Evolutionary conservation across 1,140 invertebrate genomes (phyloP), one percentile per base, ranked within the genome.

Genomic region (Anadara kagoshimensis): DNA sequence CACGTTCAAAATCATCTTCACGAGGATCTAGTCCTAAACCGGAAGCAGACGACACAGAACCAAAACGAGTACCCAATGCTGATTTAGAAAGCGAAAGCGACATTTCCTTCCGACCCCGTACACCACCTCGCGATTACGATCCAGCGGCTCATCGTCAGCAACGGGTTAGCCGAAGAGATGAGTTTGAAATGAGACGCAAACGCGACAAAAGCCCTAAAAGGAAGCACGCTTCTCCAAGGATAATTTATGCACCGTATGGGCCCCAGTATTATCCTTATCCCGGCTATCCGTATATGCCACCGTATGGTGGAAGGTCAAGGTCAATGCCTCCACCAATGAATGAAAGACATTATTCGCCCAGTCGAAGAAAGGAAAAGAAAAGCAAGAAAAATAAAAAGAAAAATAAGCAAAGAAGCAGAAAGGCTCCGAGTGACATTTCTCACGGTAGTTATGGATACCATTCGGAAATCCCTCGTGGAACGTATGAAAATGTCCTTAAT

Each of bases 81-180:
- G 70, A 70, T 54, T 69, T 65, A 7, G 73, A 78, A 44, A 70
- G 69, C 18, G 79, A 72, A 14, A 78, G 70, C 36, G 82, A 83
- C 18, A 61, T 56, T 24, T 83, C 81, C 24, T 79, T 77, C 22
- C 51, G 85, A 64, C 84, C 85, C 0, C 73, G 58, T 45, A 85
- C 82, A 1, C 85, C 85, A 16, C 83, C 85, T 7, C 78, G 77
- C 11, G 85, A 87, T 64, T 85, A 87, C 69, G 83, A 85, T 16
- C 61, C 11, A n/a, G 73, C 16, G n/a, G 54, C 45, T 64, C 62
- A 20, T 22, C 29, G n/a, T 41, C 51, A 53, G 5, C 51, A 75
- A 36, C 73, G 79, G n/a, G 56, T 80, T 51, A 87, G 85, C 69
- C 71, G 85, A 61, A 58, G 77, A 8, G 84, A 85, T 36, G 71